These are phyloP conservation scores for Grallaria varia DNA, from an alignment of 2,113 vertebrate species.

Conservation along the genomic window DNA sequence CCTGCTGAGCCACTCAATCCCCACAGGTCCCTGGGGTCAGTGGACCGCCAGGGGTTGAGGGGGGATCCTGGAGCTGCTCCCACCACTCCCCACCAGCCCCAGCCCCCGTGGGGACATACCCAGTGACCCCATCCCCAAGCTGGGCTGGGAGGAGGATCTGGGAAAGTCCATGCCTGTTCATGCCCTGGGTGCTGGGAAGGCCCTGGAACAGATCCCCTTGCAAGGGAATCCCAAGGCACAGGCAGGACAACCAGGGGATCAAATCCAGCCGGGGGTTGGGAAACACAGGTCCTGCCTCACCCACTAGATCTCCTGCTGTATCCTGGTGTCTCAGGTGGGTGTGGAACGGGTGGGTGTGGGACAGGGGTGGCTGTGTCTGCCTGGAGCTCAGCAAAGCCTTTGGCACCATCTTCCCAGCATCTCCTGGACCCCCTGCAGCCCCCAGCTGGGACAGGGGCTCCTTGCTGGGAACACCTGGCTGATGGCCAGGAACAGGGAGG, in stretches of 20 bases:
- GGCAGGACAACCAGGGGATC: neutral
- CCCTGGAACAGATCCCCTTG: neutral
- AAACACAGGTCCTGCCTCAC: neutral
- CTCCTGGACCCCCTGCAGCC: neutral
- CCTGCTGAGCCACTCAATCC: neutral
- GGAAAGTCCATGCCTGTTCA: neutral
- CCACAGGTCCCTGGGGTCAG: neutral
- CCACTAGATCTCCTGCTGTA: neutral
- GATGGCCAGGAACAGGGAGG: neutral
- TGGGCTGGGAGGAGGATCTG: neutral
- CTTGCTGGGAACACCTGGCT: neutral
- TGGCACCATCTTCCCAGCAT: neutral
- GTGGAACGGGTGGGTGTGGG: accelerated
- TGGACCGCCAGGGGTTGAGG: neutral
- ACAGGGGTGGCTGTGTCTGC: neutral
- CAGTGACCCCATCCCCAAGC: neutral
- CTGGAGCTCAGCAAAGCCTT: neutral
- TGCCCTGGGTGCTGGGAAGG: neutral
- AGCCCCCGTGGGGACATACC: neutral
- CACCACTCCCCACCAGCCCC: neutral
- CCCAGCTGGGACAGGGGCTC: neutral
- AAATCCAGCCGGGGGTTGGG: too few relatives aligned
- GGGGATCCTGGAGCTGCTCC: neutral
- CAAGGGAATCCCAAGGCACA: neutral
- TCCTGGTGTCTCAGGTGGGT: neutral